phyloP scores from a whole-genome alignment of 2,113 vertebrate genomes.

The Myrmophylax atrothorax region DNA sequence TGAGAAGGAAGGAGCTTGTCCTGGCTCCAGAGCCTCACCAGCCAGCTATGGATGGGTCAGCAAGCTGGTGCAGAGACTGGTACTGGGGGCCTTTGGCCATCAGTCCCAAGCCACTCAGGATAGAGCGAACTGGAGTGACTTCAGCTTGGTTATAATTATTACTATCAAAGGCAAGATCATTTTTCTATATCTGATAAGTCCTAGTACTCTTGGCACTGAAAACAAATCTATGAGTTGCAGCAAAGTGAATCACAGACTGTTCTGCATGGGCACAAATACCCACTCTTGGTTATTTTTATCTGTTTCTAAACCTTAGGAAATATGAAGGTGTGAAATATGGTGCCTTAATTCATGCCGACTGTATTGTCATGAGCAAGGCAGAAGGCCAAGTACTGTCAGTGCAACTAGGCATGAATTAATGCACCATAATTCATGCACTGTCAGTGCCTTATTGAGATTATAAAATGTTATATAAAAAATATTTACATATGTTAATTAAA shows the following conservation, averaged over 20 bases:
- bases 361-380: slow-evolving; percentile 49
- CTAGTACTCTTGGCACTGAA: background rate
- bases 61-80: background rate
- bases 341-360: slow-evolving; percentile 49
- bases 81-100: background rate
- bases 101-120: background rate
- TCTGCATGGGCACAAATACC: background rate
- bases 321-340: slow-evolving; percentile 54
- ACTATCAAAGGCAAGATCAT: background rate
- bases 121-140: background rate
- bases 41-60: fast-evolving
- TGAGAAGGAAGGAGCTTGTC: background rate
- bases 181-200: background rate
- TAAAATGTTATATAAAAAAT: slow-evolving; percentile 48
- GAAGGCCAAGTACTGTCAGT: slow-evolving; percentile 38
- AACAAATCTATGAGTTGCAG: background rate
- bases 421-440: slow-evolving; percentile 30
- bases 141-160: background rate
- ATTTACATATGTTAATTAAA: slow-evolving; percentile 67
- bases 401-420: slow-evolving; percentile 55
- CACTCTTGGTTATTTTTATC: slow-evolving; percentile 27
- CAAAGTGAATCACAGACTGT: background rate
- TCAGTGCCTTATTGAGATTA: slow-evolving; percentile 39
- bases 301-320: slow-evolving; percentile 20
- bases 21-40: background rate